Base-by-base conservation (phyloP, 2,113 vertebrate genomes). In the Podocnemis expansa region DNA sequence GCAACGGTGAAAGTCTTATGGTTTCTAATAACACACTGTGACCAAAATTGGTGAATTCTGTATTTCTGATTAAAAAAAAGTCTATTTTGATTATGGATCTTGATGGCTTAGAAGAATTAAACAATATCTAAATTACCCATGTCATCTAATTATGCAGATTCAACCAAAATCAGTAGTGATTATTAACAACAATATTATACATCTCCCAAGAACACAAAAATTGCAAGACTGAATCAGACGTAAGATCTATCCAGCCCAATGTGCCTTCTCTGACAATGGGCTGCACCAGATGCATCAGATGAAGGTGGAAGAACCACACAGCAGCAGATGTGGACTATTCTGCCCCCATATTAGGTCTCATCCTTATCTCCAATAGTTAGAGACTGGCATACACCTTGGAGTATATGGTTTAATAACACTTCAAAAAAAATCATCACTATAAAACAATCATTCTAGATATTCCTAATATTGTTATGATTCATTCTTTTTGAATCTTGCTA, bases 401-500 rank as follows among this genome's bases (percentile, higher is more conserved):
- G 70, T 73, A 90, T 25, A 31, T 13, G 8, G 17, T 55, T 73
- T 3, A 3, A n/a, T 24, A 10, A 7, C 80, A 1, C 17, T 22
- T 8, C 1, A 67, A 8, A 58, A 24, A 11, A 55, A 91, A 54
- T 70, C 29, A 31, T 81, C 3, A 24, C 63, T 43, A 80, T 1
- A 1, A 45, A 27, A 38, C n/a, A n/a, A n/a, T n/a, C n/a, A n/a
- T 16, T 3, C 3, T 49, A 16, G 17, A 80, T 1, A 47, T 1
- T n/a, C 13, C 8, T 60, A 34, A 79, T 38, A 34, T 76, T 75
- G 11, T 22, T 9, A 17, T 7, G 54, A 16, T 2, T 3, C 29
- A 9, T 12, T 0, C 0, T 27, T 55, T 91, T 67, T 78, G 82
- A 21, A 25, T 75, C 70, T 25, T 75, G 34, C 13, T 81, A 78